A percentile compares a stretch with the other conserved stretches of the same genome.
These are phyloP conservation scores for Thryonomys swinderianus DNA, from an alignment of 2,113 vertebrate genomes.

Conservation along the genomic window DNA sequence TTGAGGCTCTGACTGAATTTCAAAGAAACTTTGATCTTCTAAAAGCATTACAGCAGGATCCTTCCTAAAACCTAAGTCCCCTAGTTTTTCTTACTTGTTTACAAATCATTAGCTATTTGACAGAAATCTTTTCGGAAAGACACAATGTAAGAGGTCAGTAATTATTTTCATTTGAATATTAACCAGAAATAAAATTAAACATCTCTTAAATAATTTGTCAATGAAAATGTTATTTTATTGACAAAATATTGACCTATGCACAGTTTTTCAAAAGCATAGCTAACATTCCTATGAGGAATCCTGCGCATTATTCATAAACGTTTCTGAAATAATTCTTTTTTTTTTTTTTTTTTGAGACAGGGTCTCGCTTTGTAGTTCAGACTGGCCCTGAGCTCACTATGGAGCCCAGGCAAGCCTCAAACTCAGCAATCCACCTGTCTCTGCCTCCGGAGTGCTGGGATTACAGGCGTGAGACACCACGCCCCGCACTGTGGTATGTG, in stretches of 20 bases:
- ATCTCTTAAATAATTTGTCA: slow-evolving; percentile 60
- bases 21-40: slow-evolving; percentile 1
- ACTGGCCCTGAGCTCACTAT: too few relatives aligned
- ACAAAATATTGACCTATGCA: slow-evolving; percentile 38
- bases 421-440: too few relatives aligned
- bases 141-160: slow-evolving; percentile 33
- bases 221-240: slow-evolving; percentile 54
- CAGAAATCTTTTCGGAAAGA: slow-evolving; percentile 57
- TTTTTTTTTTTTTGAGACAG: too few relatives aligned
- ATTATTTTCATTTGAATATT: slow-evolving; percentile 60
- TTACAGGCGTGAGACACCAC: too few relatives aligned
- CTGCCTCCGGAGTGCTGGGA: too few relatives aligned
- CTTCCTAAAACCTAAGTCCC: not conserved
- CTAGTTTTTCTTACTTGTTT: slow-evolving; percentile 53
- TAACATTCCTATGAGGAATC: slow-evolving; percentile 23
- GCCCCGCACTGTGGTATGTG: too few relatives aligned
- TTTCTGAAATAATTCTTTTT: slow-evolving; percentile 57
- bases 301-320: slow-evolving; percentile 61
- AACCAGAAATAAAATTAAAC: slow-evolving; percentile 65
- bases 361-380: too few relatives aligned
- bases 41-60: not conserved
- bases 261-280: slow-evolving; percentile 24
- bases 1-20: not conserved
- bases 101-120: slow-evolving; percentile 59
- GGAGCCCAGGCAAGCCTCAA: too few relatives aligned